Evolutionary conservation across 2,797 vertebrate species (phyloP).

Genomic region (Capromys pilorides): DNA sequence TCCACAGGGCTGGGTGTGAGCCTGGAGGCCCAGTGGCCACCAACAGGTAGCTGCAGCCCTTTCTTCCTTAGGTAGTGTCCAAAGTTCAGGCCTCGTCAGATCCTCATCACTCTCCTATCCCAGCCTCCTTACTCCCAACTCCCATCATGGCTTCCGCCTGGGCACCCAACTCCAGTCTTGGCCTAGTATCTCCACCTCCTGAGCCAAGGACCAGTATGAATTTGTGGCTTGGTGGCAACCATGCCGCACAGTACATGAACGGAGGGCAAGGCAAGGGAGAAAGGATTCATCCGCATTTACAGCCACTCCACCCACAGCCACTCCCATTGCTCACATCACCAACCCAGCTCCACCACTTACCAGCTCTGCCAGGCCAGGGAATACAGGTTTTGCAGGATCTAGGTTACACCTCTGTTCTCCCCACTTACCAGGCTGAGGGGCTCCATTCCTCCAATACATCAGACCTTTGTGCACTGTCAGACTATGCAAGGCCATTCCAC

Average conservation of each 20-base stretch:
- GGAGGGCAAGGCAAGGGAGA: not conserved
- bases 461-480: not conserved
- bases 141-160: not conserved
- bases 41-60: not conserved
- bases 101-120: not conserved
- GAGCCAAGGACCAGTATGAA: not conserved
- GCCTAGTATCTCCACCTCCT: not conserved
- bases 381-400: not conserved
- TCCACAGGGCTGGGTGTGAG: not conserved
- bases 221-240: not conserved
- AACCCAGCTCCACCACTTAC: not conserved
- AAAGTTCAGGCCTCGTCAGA: not conserved
- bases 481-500: not conserved
- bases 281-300: not conserved
- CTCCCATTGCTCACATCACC: not conserved
- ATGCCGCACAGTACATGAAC: not conserved
- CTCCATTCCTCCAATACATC: not conserved
- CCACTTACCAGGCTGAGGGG: not conserved
- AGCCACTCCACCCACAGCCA: not conserved
- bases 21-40: not conserved
- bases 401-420: not conserved
- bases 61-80: not conserved
- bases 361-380: not conserved
- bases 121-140: not conserved
- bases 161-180: not conserved